These are phyloP conservation scores for Rotaria macrura DNA, from an alignment of 2,888 invertebrate species.

Conservation along the genomic window DNA sequence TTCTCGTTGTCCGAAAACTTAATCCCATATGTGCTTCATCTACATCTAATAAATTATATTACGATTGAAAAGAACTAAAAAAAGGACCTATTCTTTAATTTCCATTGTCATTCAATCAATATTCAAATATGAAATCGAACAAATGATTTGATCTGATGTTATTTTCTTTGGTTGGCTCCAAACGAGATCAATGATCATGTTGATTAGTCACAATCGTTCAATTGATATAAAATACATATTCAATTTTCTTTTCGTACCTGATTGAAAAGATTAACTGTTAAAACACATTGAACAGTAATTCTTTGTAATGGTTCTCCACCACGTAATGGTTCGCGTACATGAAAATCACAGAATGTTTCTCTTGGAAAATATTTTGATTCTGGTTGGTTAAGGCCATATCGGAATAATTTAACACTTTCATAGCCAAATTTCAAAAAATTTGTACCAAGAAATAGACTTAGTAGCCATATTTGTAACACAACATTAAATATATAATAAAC, in stretches of 20 bases:
- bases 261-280: slow-evolving; percentile 6
- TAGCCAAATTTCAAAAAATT: slow-evolving; percentile 1
- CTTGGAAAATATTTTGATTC: slow-evolving; percentile 15
- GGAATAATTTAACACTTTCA: not conserved
- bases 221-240: no score
- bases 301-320: slow-evolving; percentile 14
- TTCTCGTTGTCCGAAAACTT: no score
- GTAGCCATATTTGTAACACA: not conserved
- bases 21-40: no score
- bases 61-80: no score
- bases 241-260: not conserved
- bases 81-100: no score
- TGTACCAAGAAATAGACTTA: not conserved
- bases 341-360: slow-evolving; percentile 18
- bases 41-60: no score
- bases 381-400: slow-evolving; percentile 6
- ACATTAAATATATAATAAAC: not conserved
- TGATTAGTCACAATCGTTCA: no score
- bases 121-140: no score
- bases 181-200: no score
- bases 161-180: no score
- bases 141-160: no score
- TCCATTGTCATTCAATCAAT: no score
- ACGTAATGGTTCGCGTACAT: not conserved
- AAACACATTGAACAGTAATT: slow-evolving; percentile 20